Evolutionary conservation across 2,797 vertebrate species (phyloP).

Genomic region (Anomalospiza imberbis): DNA sequence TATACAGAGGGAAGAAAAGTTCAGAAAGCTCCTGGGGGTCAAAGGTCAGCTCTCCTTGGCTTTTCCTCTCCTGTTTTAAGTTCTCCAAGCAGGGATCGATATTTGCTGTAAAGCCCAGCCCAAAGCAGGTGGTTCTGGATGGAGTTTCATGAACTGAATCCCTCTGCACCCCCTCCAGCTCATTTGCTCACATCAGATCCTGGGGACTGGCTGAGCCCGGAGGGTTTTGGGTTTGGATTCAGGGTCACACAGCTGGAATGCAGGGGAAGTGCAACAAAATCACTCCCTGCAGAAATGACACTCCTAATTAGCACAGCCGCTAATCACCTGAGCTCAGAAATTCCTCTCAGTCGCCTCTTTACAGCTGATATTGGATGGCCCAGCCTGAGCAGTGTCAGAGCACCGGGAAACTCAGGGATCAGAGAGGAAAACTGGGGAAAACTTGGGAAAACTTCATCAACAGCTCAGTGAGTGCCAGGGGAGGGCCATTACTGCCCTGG

Average conservation of each 20-base stretch:
- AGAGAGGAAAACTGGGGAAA: background rate
- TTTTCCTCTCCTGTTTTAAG: background rate
- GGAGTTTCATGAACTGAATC: background rate
- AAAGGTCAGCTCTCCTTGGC: background rate
- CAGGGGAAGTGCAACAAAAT: too few species aligned
- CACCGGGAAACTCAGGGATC: background rate
- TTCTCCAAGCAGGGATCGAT: slow-evolving; percentile 7
- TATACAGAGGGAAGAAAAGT: background rate
- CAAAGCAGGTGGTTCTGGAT: background rate
- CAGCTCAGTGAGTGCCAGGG: slow-evolving; percentile 69
- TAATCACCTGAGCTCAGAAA: background rate
- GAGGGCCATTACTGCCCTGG: slow-evolving; percentile 61
- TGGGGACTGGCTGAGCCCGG: background rate
- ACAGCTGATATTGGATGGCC: background rate
- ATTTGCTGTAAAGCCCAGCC: background rate
- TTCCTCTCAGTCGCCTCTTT: background rate
- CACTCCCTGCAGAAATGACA: background rate
- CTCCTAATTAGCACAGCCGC: slow-evolving; percentile 14
- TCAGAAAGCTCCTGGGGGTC: background rate
- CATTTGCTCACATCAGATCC: background rate
- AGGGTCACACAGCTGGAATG: background rate
- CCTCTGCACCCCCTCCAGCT: background rate
- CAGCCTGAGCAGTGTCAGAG: background rate
- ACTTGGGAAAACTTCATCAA: slow-evolving; percentile 61
- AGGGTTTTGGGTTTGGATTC: background rate